These are phyloP conservation scores for Anthophora plumipes DNA, from an alignment of 2,888 invertebrate genomes.

Conservation along the genomic window DNA sequence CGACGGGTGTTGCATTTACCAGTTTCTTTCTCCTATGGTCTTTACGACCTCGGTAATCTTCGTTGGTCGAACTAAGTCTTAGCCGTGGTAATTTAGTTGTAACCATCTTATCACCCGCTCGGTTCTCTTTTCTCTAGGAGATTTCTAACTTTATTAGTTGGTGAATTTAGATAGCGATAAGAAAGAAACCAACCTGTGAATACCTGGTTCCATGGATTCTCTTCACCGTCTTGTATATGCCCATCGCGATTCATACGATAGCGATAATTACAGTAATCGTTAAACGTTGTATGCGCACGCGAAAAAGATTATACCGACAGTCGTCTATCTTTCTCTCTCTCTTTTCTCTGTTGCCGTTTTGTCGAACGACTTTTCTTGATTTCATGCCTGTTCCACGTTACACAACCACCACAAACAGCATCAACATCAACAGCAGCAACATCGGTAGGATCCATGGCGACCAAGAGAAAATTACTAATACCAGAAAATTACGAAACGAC, in stretches of 20 bases:
- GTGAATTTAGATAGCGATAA: constrained; percentile 51
- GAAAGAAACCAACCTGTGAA: background rate
- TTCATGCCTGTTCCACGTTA: constrained; percentile 27
- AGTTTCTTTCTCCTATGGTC: background rate
- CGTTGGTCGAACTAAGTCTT: background rate
- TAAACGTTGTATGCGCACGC: constrained; percentile 41
- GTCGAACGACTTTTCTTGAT: constrained; percentile 44
- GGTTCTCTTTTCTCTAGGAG: background rate
- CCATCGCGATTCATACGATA: constrained; percentile 28
- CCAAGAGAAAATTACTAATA: constrained; percentile 56
- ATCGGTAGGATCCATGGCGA: constrained; percentile 28
- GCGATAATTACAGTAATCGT: constrained; percentile 57
- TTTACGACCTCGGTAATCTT: constrained; percentile 11
- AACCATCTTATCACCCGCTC: constrained; percentile 16
- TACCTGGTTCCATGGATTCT: background rate
- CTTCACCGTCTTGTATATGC: background rate
- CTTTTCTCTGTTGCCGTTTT: background rate
- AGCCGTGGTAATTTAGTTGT: constrained; percentile 41
- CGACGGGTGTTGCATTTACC: constrained; percentile 1
- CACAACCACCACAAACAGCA: background rate
- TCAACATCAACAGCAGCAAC: background rate
- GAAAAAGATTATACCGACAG: constrained; percentile 25
- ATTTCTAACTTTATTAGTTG: constrained; percentile 44
- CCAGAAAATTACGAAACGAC: constrained; percentile 57
- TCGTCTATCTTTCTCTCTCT: background rate